Evolutionary conservation across 2,797 vertebrate genomes (phyloP).

Genomic region (Sorex maritimensis): DNA sequence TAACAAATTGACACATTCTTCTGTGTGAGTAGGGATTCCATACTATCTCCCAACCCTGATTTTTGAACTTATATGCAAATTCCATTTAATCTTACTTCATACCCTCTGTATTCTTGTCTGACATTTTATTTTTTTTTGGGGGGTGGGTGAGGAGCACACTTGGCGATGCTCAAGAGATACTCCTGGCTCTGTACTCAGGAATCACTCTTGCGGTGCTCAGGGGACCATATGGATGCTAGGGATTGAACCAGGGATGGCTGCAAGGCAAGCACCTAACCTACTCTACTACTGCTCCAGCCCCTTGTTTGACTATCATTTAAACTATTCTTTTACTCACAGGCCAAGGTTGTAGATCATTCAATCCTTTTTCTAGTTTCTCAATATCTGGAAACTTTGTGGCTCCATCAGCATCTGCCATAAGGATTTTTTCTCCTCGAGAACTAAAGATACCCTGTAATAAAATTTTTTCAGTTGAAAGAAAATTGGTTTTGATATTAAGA

Average conservation of each 20-base stretch:
- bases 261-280: too few relatives aligned
- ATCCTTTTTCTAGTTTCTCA: constrained; percentile 96
- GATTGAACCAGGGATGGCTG: too few relatives aligned
- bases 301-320: not conserved
- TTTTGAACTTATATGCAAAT: not conserved
- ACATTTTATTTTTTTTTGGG: too few relatives aligned
- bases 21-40: not conserved
- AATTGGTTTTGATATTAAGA: constrained; percentile 49
- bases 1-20: constrained; percentile 32
- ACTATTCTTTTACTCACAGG: constrained; percentile 91
- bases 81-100: not conserved
- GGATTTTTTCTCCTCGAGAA: constrained; percentile 94
- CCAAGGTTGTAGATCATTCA: constrained; percentile 93
- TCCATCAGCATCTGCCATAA: constrained; percentile 99
- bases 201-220: too few relatives aligned
- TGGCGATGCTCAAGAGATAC: too few relatives aligned
- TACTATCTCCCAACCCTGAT: not conserved
- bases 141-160: too few relatives aligned
- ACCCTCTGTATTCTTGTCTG: too few relatives aligned
- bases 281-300: too few relatives aligned
- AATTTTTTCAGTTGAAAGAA: constrained; percentile 51
- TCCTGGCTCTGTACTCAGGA: too few relatives aligned
- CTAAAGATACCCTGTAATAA: constrained; percentile 94
- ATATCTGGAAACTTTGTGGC: constrained; percentile 97
- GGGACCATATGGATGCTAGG: too few relatives aligned